Evolutionary conservation across 2,888 invertebrate species (phyloP).

Genomic region (Caenorhabditis auriculariae): DNA sequence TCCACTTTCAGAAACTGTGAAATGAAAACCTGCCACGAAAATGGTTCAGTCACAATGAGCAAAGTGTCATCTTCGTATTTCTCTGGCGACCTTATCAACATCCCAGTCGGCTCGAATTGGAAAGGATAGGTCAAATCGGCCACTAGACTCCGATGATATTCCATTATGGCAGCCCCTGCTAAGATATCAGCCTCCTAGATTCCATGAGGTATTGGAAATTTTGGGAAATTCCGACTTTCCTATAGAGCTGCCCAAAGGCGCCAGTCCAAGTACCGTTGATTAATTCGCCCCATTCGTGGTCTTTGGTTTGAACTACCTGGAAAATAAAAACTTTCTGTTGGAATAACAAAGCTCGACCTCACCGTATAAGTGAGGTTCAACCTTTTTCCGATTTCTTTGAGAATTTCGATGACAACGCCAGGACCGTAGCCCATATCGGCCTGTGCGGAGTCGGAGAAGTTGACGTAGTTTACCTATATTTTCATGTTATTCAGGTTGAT

Average conservation of each 20-base stretch:
- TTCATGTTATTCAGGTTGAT: neutral
- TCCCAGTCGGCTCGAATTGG: constrained; percentile 51
- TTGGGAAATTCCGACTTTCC: constrained; percentile 13
- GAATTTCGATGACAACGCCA: constrained; percentile 59
- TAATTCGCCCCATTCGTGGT: constrained; percentile 32
- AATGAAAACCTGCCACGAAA: constrained; percentile 55
- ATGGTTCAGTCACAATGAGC: constrained; percentile 53
- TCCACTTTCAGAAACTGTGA: neutral
- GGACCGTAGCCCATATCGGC: constrained; percentile 51
- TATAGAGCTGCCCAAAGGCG: constrained; percentile 51
- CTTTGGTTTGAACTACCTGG: constrained; percentile 17
- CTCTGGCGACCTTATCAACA: constrained; percentile 46
- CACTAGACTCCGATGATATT: constrained; percentile 44
- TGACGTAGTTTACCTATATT: constrained; percentile 55
- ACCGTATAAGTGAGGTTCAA: constrained; percentile 54
- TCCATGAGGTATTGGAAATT: neutral
- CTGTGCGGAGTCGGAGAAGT: constrained; percentile 43
- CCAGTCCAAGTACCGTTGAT: constrained; percentile 53
- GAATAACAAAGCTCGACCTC: neutral
- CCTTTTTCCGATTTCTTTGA: constrained; percentile 45
- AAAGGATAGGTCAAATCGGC: constrained; percentile 62
- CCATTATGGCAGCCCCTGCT: constrained; percentile 58
- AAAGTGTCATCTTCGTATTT: constrained; percentile 47
- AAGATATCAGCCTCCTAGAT: constrained; percentile 53
- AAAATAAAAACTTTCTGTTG: no score